Percentiles rank a stretch among this genome's conserved stretches.
phyloP scores from a whole-genome alignment of 2,888 invertebrate species.

The Scaptomyza caliginosa region DNA sequence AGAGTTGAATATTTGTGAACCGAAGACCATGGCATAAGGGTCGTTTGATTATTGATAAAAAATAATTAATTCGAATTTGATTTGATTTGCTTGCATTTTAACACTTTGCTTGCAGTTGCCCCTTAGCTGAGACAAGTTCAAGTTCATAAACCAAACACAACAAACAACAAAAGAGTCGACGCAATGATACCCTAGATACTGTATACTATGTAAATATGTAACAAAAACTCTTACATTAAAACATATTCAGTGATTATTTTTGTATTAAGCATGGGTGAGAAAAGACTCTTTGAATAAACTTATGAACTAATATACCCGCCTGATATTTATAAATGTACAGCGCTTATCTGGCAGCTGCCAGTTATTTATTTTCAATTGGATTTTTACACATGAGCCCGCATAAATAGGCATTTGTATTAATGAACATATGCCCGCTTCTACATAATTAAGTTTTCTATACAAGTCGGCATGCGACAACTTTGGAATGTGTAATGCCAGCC shows the following conservation, averaged over 20 bases:
- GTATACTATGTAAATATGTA: no score
- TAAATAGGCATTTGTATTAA: background rate
- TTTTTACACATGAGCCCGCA: constrained; percentile 13
- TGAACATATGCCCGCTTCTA: constrained; percentile 2
- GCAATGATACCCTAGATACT: background rate
- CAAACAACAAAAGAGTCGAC: background rate
- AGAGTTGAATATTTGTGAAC: no score
- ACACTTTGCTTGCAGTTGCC: background rate
- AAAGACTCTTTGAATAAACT: no score
- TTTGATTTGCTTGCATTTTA: background rate
- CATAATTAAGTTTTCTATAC: constrained; percentile 21
- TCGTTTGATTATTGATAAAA: constrained; percentile 11
- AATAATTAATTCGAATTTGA: constrained; percentile 15
- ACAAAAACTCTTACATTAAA: background rate
- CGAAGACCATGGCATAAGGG: constrained; percentile 5
- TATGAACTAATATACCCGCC: background rate
- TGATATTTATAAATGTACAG: background rate
- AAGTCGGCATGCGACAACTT: constrained; percentile 21
- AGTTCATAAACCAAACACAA: constrained; percentile 23
- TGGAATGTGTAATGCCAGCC: constrained; percentile 34
- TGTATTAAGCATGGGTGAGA: no score
- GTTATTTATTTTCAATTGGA: background rate
- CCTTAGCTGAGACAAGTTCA: constrained; percentile 5
- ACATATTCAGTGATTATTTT: no score
- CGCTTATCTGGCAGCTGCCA: background rate